Conservation (phyloP, 2,113 vertebrate genomes). For the Rhinichthys klamathensis region DNA sequence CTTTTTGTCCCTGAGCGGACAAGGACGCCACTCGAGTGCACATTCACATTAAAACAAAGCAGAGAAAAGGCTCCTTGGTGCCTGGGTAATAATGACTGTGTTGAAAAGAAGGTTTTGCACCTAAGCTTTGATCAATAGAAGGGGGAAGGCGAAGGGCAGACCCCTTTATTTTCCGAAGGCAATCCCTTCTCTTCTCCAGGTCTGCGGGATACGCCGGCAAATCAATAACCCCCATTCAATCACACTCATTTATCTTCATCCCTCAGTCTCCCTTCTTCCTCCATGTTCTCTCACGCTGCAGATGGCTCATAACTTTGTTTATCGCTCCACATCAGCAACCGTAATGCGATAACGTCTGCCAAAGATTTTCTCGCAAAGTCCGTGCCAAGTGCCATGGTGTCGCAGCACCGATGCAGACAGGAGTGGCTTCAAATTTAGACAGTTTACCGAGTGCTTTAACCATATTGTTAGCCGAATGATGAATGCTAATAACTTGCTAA, state of each 20-base stretch:
- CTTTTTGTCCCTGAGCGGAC: not conserved
- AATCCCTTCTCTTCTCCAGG: conserved; percentile 49
- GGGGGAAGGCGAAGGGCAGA: conserved; percentile 30
- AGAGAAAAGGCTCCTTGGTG: conserved; percentile 49
- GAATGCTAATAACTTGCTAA: conserved; percentile 25
- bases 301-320: conserved; percentile 31
- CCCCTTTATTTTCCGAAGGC: conserved; percentile 27
- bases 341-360: not conserved
- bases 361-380: conserved; percentile 3
- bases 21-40: not conserved
- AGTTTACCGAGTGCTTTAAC: not conserved
- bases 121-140: conserved; percentile 41
- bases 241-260: conserved; percentile 58
- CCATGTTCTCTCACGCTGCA: not conserved
- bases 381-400: not conserved
- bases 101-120: conserved; percentile 44
- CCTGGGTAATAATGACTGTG: conserved; percentile 53
- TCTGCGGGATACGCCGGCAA: conserved; percentile 11
- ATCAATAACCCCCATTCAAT: conserved; percentile 59
- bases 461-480: not conserved
- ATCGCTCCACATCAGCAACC: not conserved
- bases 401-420: not conserved
- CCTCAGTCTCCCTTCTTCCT: conserved; percentile 29
- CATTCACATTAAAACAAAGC: conserved; percentile 7
- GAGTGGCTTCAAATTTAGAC: not conserved